Evolutionary conservation across 2,888 invertebrate species (phyloP).

Genomic region (Mesorhabditis belari): DNA sequence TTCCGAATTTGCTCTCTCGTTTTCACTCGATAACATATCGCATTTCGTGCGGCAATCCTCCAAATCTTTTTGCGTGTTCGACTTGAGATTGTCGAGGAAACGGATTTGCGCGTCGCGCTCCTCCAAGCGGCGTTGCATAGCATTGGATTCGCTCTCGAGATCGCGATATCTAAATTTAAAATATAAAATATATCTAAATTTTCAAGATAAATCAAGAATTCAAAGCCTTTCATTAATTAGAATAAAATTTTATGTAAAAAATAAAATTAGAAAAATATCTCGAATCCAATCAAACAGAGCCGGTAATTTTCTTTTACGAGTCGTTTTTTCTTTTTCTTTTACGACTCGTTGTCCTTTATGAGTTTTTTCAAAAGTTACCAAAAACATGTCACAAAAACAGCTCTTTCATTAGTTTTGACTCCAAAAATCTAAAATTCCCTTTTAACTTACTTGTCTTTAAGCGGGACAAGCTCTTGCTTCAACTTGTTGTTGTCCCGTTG

Average conservation of each 20-base stretch:
- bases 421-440: too few species aligned
- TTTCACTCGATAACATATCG: slow-evolving; percentile 30
- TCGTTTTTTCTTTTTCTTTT: background rate
- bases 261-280: too few species aligned
- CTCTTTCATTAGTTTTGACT: too few species aligned
- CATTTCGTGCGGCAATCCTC: slow-evolving; percentile 35
- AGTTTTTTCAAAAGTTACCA: background rate
- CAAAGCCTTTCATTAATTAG: too few species aligned
- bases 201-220: too few species aligned
- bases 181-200: too few species aligned
- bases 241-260: too few species aligned
- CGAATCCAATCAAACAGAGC: too few species aligned
- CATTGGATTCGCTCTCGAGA: slow-evolving; percentile 45
- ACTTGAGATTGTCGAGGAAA: slow-evolving; percentile 26
- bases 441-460: slow-evolving; percentile 13
- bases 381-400: background rate
- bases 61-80: slow-evolving; percentile 30
- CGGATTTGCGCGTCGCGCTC: slow-evolving; percentile 39
- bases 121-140: slow-evolving; percentile 35
- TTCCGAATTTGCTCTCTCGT: slow-evolving; percentile 32
- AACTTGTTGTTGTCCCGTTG: slow-evolving; percentile 45
- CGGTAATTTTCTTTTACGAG: too few species aligned
- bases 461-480: slow-evolving; percentile 40
- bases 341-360: background rate
- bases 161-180: too few species aligned